Evolutionary conservation across 2,888 invertebrate species (phyloP).

Genomic region (Epinotia bilunana): DNA sequence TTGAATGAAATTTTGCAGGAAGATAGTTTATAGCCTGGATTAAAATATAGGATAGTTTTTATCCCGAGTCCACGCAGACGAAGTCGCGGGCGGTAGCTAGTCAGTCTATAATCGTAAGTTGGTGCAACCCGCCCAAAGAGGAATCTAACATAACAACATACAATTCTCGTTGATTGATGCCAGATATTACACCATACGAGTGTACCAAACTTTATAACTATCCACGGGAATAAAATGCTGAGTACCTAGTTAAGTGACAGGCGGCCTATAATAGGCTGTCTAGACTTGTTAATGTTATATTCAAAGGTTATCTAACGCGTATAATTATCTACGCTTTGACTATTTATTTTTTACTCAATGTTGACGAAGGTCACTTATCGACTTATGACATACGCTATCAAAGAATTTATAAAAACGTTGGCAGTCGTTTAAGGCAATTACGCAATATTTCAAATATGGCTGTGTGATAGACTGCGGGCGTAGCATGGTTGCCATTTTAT

Average conservation of each 20-base stretch:
- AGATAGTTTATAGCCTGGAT: too few relatives aligned
- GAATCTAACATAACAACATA: too few relatives aligned
- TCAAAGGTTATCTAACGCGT: constrained; percentile 25
- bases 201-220: neutral
- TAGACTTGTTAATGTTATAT: constrained; percentile 17
- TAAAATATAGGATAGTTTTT: too few relatives aligned
- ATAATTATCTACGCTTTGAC: too few relatives aligned
- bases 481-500: neutral
- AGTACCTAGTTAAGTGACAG: neutral
- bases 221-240: neutral
- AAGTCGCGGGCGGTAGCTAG: too few relatives aligned
- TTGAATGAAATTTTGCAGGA: too few relatives aligned
- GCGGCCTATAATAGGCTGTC: constrained; percentile 22
- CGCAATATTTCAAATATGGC: neutral
- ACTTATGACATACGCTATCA: constrained; percentile 16
- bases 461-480: neutral
- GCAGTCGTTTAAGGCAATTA: neutral
- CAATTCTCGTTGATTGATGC: too few relatives aligned
- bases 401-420: constrained; percentile 18
- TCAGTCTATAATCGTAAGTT: too few relatives aligned
- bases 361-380: constrained; percentile 14
- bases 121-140: too few relatives aligned
- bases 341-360: constrained; percentile 10
- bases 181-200: too few relatives aligned
- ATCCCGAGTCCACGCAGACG: too few relatives aligned